Evolutionary conservation across 2,888 invertebrate species (phyloP), one percentile per base, ranked within the genome.

Genomic region (Campoletis raptor): DNA sequence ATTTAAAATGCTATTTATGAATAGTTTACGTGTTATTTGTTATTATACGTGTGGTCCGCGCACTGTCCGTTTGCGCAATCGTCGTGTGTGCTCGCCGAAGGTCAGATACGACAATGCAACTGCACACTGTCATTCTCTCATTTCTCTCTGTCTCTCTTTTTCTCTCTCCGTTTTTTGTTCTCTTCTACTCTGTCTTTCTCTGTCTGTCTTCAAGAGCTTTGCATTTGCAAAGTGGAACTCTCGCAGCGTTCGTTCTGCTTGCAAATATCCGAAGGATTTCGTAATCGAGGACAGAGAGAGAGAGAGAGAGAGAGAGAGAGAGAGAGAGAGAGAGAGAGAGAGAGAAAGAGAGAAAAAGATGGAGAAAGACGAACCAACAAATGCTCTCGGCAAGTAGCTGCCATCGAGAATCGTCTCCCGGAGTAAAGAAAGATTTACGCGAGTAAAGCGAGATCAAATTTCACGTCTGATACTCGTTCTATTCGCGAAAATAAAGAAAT

Each of bases 21-120:
- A 86, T 81, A 86, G 73, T 86, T 67, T 67, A 81, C 78, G 78
- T 78, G 77, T 81, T 77, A 61, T 61, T 61, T 61, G 61, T 61
- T 81, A 80, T 80, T 87, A 87, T 87, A 87, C 85, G 81, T 87
- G 87, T 89, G 88, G 88, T 81, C 87, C 87, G 88, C 69, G 69
- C 54, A 89, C 88, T 89, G 90, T 89, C 90, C 89, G 89, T 91
- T 92, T 91, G 89, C 90, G 90, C 90, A 91, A 92, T 84, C 77
- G 83, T 80, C 82, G 83, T 79, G 54, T 79, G 83, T 87, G 64
- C 69, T 86, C 85, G 83, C 69, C 86, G 90, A 91, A 90, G 90
- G 90, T 91, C 90, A 88, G 80, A 87, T 82, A 87, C 86, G 89
- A 91, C 90, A 91, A 92, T 91, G 88, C 89, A 86, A 89, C 89